Percentiles rank a stretch among this genome's conserved stretches.
phyloP scores from a whole-genome alignment of 2,797 vertebrate species.

The Onychomys leucogaster region DNA sequence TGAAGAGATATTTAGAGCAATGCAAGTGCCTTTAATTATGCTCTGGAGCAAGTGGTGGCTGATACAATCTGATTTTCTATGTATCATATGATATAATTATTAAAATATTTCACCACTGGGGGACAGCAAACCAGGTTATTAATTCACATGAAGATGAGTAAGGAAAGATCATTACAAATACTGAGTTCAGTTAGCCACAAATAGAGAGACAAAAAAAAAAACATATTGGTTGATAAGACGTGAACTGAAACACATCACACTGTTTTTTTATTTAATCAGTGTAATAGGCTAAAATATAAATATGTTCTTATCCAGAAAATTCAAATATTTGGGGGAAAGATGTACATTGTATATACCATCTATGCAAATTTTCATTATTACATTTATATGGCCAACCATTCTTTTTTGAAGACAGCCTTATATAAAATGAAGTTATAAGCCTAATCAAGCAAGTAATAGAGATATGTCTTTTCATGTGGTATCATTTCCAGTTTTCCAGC shows the following conservation, averaged over 20 bases:
- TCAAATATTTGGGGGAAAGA: background rate
- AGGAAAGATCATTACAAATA: background rate
- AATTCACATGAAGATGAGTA: background rate
- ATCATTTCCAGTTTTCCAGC: background rate
- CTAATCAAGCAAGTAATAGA: background rate
- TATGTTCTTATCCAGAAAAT: background rate
- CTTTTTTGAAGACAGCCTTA: background rate
- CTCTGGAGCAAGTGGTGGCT: conserved; percentile 3
- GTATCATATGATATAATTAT: background rate
- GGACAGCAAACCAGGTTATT: conserved; percentile 6
- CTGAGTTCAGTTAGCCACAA: background rate
- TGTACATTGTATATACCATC: background rate
- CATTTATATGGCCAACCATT: background rate
- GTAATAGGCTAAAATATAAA: background rate
- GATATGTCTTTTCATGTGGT: background rate
- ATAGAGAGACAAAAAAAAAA: background rate
- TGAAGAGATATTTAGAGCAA: background rate
- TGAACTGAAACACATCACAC: background rate
- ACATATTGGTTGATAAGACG: background rate
- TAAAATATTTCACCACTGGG: conserved; percentile 1
- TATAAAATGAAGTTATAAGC: background rate
- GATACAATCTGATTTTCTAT: background rate
- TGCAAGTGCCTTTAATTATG: conserved; percentile 44
- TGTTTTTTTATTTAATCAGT: background rate
- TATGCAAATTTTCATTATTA: background rate